Percentiles rank a stretch among this genome's conserved stretches.
Evolutionary conservation across 2,797 vertebrate genomes (phyloP).

Genomic region (Myotis myotis): DNA sequence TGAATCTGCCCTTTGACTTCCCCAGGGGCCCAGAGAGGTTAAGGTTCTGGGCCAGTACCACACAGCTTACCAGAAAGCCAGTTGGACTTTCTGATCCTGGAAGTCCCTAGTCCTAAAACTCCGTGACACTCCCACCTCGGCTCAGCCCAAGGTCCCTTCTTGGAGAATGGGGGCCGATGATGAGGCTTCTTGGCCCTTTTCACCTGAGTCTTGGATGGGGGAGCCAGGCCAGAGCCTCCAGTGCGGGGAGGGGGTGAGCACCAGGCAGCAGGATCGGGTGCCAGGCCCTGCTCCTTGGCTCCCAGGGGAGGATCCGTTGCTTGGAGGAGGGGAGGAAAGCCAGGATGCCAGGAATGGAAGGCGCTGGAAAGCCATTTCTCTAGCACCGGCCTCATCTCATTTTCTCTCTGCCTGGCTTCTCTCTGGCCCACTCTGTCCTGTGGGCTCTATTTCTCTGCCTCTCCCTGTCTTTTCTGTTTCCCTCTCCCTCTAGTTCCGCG

Average conservation of each 20-base stretch:
- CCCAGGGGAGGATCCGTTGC: slow-evolving; percentile 50
- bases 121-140: background rate
- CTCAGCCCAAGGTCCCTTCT: background rate
- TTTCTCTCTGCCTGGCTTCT: background rate
- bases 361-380: background rate
- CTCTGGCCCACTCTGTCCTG: background rate
- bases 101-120: background rate
- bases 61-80: slow-evolving; percentile 32
- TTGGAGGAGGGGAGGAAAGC: background rate
- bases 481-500: background rate
- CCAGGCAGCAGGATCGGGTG: slow-evolving; percentile 1
- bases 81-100: background rate
- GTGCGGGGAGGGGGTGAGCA: background rate
- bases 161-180: background rate
- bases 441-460: background rate
- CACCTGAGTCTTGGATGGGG: background rate
- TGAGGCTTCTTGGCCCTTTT: background rate
- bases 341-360: background rate
- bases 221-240: background rate
- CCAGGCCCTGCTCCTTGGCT: background rate
- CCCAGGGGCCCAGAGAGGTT: slow-evolving; percentile 49
- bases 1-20: background rate
- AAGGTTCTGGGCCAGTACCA: background rate
- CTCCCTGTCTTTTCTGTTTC: background rate
- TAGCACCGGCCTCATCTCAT: background rate